Conservation (phyloP, 1,140 invertebrate genomes). For the Cotesia typhae region DNA sequence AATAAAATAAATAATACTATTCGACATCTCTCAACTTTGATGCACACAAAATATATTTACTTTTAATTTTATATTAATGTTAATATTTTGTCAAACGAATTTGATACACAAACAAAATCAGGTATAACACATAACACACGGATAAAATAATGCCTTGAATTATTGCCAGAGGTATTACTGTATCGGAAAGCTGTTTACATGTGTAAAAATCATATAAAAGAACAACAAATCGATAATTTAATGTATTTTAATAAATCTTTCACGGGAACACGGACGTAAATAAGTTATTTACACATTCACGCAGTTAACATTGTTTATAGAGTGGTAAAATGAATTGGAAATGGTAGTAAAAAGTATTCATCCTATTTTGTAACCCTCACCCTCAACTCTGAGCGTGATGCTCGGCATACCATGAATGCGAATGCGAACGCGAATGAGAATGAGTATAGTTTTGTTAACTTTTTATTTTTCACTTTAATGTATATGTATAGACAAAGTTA, state of each 20-base stretch:
- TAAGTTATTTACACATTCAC: conserved; percentile 52
- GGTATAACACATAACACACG: no score
- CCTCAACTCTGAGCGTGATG: conserved; percentile 25
- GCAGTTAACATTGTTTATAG: conserved; percentile 50
- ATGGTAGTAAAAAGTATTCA: conserved; percentile 37
- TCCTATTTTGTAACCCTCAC: conserved; percentile 39
- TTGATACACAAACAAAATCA: no score
- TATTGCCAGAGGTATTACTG: no score
- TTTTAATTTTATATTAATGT: no score
- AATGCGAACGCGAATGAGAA: conserved; percentile 40
- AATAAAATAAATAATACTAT: no score
- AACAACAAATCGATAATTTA: no score
- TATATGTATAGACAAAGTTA: not conserved
- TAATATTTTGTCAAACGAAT: no score
- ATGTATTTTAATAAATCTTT: not conserved
- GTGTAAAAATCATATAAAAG: not conserved
- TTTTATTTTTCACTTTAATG: conserved; percentile 29
- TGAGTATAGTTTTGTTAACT: conserved; percentile 28
- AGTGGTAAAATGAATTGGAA: conserved; percentile 48
- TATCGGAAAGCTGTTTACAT: no score
- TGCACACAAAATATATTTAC: no score
- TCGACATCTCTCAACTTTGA: no score
- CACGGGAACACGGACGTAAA: not conserved
- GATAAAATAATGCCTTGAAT: no score
- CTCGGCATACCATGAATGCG: conserved; percentile 40